Base-by-base conservation (phyloP, 35 echinoderm and acorn worm species). In the Lytechinus variegatus region DNA sequence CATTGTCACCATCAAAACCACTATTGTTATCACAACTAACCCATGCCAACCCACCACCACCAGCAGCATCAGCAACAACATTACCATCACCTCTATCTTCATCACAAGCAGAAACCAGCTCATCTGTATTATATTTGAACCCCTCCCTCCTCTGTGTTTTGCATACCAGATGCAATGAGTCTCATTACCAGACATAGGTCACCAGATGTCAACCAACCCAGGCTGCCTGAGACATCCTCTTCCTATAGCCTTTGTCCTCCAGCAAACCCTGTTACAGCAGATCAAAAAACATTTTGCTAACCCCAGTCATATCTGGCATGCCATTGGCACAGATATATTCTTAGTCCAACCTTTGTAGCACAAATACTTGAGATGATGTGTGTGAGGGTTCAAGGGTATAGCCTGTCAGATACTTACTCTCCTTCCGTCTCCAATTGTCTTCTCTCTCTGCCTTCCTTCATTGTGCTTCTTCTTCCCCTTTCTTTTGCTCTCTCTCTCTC, bases 221-320 rank as follows among this genome's bases (percentile, higher is more conserved):
- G 66, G 66, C 19, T 79, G 66, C 19, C 19, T 79, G 66, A 79
- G 66, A 79, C 66, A 79, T 79, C 66, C 66, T 79, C 66, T 79
- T 79, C 66, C 66, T 54, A 44, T 54, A 90, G 88, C 52, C 88
- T 54, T 52, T 90, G 88, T 90, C 88, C 88, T 90, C 88, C 27
- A 90, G 88, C 88, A 90, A 90, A 90, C 88, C 29, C 52, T 90
- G 52, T 90, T 44, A 44, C 88, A 90, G 88, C 88, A 90, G 88
- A 90, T 90, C 88, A 90, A 52, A 44, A 28, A 90, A 90, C 88
- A 90, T 90, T 90, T 28, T 44, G 88, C 52, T 90, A 90, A 90
- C 88, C 88, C 88, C 88, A 52, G 88, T 21, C 88, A 90, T 54
- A 90, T 54, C 88, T 90, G 88, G 14, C 88, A 52, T 90, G 52